Conservation (phyloP, 2,113 vertebrate genomes). For the Callopanchax toddi region DNA sequence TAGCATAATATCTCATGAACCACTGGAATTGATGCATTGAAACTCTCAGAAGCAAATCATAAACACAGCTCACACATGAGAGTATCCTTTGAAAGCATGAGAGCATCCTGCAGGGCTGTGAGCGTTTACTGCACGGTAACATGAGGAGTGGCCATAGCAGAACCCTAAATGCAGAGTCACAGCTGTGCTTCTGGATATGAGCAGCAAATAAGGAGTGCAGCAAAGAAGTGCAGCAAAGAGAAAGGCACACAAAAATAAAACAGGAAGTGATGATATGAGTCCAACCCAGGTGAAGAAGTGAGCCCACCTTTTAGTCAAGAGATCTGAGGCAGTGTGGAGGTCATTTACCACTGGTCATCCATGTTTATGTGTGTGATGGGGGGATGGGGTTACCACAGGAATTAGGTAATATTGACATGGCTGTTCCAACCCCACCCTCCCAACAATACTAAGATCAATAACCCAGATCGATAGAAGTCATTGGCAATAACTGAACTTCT, state of each 20-base stretch:
- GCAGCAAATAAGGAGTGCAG: neutral
- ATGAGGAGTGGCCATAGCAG: constrained; percentile 53
- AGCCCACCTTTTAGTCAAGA: constrained; percentile 32
- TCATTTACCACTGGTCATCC: constrained; percentile 45
- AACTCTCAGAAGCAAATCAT: no score
- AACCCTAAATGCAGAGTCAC: constrained; percentile 70
- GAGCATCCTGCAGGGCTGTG: constrained; percentile 40
- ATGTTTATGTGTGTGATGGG: constrained; percentile 28
- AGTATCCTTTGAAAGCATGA: constrained; percentile 18
- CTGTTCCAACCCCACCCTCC: constrained; percentile 59
- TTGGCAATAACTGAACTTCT: constrained; percentile 75
- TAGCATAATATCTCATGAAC: no score
- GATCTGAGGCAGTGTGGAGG: constrained; percentile 58
- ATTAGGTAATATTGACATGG: constrained; percentile 74
- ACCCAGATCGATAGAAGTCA: constrained; percentile 72
- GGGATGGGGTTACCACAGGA: constrained; percentile 53
- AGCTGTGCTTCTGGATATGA: constrained; percentile 56
- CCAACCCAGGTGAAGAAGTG: constrained; percentile 33
- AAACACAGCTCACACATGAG: constrained; percentile 23
- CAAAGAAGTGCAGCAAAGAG: neutral
- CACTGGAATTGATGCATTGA: no score
- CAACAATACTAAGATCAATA: constrained; percentile 70
- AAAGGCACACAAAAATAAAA: neutral
- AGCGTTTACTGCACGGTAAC: constrained; percentile 68
- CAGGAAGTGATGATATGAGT: neutral